Conservation (phyloP, 2,888 invertebrate species). For the Xylocampa areola region DNA sequence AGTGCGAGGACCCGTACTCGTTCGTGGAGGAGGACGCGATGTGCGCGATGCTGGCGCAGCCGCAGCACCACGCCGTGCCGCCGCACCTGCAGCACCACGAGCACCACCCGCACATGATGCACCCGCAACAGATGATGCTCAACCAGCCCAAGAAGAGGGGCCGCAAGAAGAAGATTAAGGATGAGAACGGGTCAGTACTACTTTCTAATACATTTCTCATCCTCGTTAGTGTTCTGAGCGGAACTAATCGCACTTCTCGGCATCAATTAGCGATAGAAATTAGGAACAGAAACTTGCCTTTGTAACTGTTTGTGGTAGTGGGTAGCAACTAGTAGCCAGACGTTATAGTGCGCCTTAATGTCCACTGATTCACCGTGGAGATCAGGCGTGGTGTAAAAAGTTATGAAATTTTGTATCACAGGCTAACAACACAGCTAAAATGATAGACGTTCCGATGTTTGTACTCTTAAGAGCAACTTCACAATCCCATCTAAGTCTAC, state of each 20-base stretch:
- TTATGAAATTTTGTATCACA: too few species aligned
- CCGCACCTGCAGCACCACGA: slow-evolving; percentile 79
- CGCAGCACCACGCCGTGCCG: slow-evolving; percentile 70
- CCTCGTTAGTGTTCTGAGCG: background rate
- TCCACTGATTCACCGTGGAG: too few species aligned
- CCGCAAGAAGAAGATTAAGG: slow-evolving; percentile 95
- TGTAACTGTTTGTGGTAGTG: too few species aligned
- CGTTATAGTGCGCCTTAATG: too few species aligned
- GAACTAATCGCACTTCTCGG: background rate
- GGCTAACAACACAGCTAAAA: too few species aligned
- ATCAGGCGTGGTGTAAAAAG: too few species aligned
- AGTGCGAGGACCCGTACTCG: slow-evolving; percentile 94
- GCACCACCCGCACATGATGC: slow-evolving; percentile 76
- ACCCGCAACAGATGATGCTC: slow-evolving; percentile 84
- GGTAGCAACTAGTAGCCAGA: too few species aligned
- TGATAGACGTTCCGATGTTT: too few species aligned
- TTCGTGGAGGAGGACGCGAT: slow-evolving; percentile 95
- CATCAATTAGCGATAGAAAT: background rate
- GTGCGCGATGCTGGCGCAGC: slow-evolving; percentile 87
- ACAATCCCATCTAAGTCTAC: too few species aligned
- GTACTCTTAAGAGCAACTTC: too few species aligned
- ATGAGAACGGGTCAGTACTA: slow-evolving; percentile 89
- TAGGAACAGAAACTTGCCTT: background rate
- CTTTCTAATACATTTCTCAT: background rate
- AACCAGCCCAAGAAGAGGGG: slow-evolving; percentile 95